A percentile compares a stretch with the other conserved stretches of the same genome.
phyloP scores from a whole-genome alignment of 2,888 invertebrate species.

The Drepana falcataria region DNA sequence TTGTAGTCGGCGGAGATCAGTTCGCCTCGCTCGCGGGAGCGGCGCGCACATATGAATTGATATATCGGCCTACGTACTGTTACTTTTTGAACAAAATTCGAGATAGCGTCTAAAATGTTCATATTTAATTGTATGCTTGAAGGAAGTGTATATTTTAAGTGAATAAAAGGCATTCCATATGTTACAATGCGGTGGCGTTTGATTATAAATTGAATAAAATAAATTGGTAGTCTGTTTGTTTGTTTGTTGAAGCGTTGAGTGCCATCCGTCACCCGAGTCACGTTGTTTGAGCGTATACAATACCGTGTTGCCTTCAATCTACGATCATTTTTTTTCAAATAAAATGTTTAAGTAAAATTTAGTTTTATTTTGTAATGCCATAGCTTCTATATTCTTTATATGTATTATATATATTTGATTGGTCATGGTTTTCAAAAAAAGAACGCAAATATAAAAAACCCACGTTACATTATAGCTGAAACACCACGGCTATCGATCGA shows the following conservation, averaged over 20 bases:
- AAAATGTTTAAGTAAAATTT: conserved; percentile 72
- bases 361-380: conserved; percentile 3
- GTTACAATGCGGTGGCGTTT: conserved; percentile 67
- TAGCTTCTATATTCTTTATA: background rate
- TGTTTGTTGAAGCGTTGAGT: conserved; percentile 52
- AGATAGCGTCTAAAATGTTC: conserved; percentile 35
- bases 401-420: too few relatives aligned
- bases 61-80: conserved; percentile 29
- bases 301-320: conserved; percentile 79
- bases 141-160: conserved; percentile 67
- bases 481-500: too few relatives aligned
- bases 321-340: conserved; percentile 74
- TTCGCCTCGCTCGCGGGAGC: conserved; percentile 4
- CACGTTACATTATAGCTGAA: too few relatives aligned
- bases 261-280: conserved; percentile 53
- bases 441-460: too few relatives aligned
- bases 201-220: conserved; percentile 46
- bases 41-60: conserved; percentile 6
- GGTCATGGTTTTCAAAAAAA: too few relatives aligned
- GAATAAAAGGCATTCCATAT: conserved; percentile 74
- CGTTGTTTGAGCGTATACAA: conserved; percentile 48
- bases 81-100: conserved; percentile 51
- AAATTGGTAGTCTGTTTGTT: conserved; percentile 29
- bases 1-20: conserved; percentile 16
- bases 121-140: conserved; percentile 57